Evolutionary conservation across 2,888 invertebrate species (phyloP).

Genomic region (Sarcophaga rosellei): DNA sequence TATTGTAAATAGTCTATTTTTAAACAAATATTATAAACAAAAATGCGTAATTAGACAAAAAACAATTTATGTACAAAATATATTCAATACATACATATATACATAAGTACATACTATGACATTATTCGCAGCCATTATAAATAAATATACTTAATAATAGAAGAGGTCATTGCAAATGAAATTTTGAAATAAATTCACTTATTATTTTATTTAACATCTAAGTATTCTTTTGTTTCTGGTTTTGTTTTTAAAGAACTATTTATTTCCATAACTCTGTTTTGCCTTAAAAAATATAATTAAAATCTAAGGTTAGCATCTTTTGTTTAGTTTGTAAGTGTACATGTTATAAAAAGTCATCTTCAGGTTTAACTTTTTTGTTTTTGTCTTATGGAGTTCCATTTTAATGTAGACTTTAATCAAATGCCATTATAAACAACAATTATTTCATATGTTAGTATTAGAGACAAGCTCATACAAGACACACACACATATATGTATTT

Average conservation of each 20-base stretch:
- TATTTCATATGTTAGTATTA: neutral
- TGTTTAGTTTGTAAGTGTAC: conserved; percentile 1
- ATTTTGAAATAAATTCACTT: too few relatives aligned
- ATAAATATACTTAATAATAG: neutral
- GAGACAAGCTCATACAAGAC: conserved; percentile 3
- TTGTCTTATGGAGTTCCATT: conserved; percentile 19
- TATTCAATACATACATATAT: too few relatives aligned
- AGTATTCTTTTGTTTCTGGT: neutral
- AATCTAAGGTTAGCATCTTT: neutral
- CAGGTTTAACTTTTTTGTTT: conserved; percentile 8
- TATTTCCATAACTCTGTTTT: neutral
- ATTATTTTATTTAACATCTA: neutral
- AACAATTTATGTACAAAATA: conserved; percentile 12
- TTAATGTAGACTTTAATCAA: conserved; percentile 1
- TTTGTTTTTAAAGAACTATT: neutral
- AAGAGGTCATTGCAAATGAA: neutral
- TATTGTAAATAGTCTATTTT: neutral
- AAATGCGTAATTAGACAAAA: neutral
- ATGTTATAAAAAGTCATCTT: neutral
- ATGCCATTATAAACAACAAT: neutral
- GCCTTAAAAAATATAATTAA: neutral
- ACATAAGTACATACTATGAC: neutral
- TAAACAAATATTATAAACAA: neutral
- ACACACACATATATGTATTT: neutral
- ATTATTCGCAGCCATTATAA: neutral